Evolutionary conservation across 2,113 vertebrate species (phyloP).

Genomic region (Silurus meridionalis): DNA sequence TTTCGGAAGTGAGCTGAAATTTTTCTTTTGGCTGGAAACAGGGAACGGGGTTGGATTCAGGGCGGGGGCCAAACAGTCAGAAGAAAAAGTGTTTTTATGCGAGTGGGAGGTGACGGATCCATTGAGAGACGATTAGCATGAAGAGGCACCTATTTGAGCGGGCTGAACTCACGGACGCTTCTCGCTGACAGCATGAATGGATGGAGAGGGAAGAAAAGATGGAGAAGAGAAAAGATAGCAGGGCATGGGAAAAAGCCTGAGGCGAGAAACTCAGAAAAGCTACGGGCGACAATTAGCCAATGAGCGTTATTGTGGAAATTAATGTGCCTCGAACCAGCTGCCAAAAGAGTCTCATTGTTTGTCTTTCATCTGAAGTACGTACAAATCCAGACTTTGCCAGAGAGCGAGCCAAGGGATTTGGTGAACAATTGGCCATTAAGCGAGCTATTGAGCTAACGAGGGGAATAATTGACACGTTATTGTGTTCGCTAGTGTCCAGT

Average conservation of each 20-base stretch:
- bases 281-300: constrained; percentile 66
- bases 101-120: constrained; percentile 74
- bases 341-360: constrained; percentile 66
- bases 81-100: constrained; percentile 72
- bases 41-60: not conserved
- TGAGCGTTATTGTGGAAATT: constrained; percentile 66
- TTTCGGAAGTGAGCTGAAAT: not conserved
- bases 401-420: constrained; percentile 49
- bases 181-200: constrained; percentile 73
- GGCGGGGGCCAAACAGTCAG: constrained; percentile 22
- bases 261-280: constrained; percentile 63
- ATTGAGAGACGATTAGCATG: constrained; percentile 80
- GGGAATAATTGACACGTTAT: constrained; percentile 16
- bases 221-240: constrained; percentile 71
- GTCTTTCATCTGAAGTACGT: constrained; percentile 52
- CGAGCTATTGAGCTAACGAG: constrained; percentile 41
- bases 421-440: constrained; percentile 46
- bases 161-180: constrained; percentile 64
- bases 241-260: constrained; percentile 78
- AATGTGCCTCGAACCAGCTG: constrained; percentile 67
- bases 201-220: constrained; percentile 62
- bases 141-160: constrained; percentile 73
- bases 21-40: not conserved
- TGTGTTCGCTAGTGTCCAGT: constrained; percentile 6
- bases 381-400: constrained; percentile 55